These are phyloP conservation scores for Ramazzottius varieornatus DNA, from an alignment of 2,888 invertebrate species.

Conservation along the genomic window DNA sequence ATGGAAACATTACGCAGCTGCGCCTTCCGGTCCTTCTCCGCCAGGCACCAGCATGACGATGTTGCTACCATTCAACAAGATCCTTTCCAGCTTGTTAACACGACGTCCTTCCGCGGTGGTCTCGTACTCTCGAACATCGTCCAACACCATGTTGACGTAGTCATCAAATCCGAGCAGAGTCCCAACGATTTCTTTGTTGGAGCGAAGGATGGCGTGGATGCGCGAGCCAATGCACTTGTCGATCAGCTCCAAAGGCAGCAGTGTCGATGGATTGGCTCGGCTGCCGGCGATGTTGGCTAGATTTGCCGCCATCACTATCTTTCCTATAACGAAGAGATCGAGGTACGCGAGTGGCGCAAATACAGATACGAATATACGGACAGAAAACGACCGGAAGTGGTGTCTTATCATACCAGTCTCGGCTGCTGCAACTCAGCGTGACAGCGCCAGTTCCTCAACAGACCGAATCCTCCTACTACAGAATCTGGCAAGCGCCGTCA, in stretches of 20 bases:
- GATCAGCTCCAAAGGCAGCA: slow-evolving; percentile 44
- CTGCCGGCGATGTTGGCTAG: neutral
- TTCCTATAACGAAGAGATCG: no score
- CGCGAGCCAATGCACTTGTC: slow-evolving; percentile 98
- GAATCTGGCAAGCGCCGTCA: no score
- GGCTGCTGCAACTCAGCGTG: no score
- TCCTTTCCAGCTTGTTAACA: slow-evolving; percentile 87
- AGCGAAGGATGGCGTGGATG: slow-evolving; percentile 99
- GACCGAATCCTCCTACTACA: no score
- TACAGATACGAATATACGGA: no score
- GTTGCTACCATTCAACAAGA: slow-evolving; percentile 90
- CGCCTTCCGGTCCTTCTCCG: slow-evolving; percentile 41
- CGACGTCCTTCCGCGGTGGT: slow-evolving; percentile 82
- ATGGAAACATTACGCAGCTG: no score
- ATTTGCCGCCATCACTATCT: no score
- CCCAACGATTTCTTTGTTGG: slow-evolving; percentile 97
- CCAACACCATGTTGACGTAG: slow-evolving; percentile 90
- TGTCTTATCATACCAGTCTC: no score
- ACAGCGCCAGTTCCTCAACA: no score
- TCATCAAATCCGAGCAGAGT: slow-evolving; percentile 90
- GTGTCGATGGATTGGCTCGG: neutral
- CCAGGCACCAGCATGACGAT: slow-evolving; percentile 81
- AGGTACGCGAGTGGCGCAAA: no score
- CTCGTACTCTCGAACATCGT: slow-evolving; percentile 93
- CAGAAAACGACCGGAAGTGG: no score